Evolutionary conservation across 2,888 invertebrate genomes (phyloP), one percentile per base, ranked within the genome.

Genomic region (Drosophila prolongata): DNA sequence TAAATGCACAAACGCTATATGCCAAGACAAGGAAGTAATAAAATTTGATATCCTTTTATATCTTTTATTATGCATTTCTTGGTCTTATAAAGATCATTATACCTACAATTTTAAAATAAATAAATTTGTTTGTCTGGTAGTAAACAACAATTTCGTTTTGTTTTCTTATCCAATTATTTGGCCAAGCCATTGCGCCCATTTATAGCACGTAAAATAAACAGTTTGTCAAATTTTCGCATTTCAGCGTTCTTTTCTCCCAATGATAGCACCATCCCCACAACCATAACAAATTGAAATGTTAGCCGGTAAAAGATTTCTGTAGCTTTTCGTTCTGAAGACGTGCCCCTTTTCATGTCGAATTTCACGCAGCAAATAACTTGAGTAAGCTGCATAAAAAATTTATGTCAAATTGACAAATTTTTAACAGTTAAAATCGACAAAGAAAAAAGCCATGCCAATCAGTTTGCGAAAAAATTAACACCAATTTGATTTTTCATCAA

Each of bases 331-430:
- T 52, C 30, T 43, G 10, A 44, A 65, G 64, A 66, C 66, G 66
- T 65, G 64, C 64, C 66, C 68, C 65, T 27, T 67, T 66, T 37
- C 38, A 38, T 67, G 44, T 67, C 54, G 54, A 44, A 16, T 55
- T 67, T 67, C 66, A 37, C 34, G 30, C 3, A 44, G 27, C 49
- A 10, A 27, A 46, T 24, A 19, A 37, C 54, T 77, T 69, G 52
- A 69, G 44, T 85, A 82, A 88, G 76, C 76, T 37, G 71, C 78
- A 75, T 82, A 83, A 79, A 74, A 69, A 88, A 86, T 83, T 83
- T 42, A 42, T 78, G 83, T 59, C 70, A 68, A 83, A 69, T 53
- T 71, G 68, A 76, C 76, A 72, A 66, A 70, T 68, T 68, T 44
- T 50, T 54, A 54, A 60, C 50, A 54, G 40, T 27, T 27, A 44